These are phyloP conservation scores for Argopecten irradians DNA, from an alignment of 1,140 invertebrate genomes.

Conservation along the genomic window DNA sequence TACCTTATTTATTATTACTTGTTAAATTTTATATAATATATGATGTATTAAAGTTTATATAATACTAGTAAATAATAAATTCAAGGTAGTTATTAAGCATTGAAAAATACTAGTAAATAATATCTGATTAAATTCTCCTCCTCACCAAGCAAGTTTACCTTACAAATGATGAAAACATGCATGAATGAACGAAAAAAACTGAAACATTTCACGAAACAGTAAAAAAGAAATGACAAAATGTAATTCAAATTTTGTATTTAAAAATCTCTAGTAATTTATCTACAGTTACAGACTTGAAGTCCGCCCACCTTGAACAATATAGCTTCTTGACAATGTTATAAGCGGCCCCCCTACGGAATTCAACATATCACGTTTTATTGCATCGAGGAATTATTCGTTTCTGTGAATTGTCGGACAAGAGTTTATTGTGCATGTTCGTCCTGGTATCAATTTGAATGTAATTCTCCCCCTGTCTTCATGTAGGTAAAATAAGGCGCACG, in stretches of 20 bases:
- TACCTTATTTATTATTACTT: no score
- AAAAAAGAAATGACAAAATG: not conserved
- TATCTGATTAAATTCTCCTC: no score
- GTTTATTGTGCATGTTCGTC: not conserved
- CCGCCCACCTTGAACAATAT: not conserved
- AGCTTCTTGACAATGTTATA: not conserved
- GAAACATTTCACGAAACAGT: not conserved
- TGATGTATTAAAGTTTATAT: no score
- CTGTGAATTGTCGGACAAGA: not conserved
- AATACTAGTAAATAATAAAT: no score
- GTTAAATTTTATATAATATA: no score
- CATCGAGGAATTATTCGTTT: not conserved
- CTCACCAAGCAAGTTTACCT: no score
- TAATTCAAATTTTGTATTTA: not conserved
- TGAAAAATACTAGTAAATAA: no score
- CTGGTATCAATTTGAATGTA: not conserved
- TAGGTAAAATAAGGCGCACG: not conserved
- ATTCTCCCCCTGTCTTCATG: not conserved
- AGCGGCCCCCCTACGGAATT: not conserved
- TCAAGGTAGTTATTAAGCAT: no score
- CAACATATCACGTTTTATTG: slow-evolving; percentile 18
- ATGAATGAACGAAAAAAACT: no score
- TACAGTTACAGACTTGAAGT: not conserved
- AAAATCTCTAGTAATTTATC: not conserved
- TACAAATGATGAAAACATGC: no score